These are phyloP conservation scores for Merluccius polli DNA, from an alignment of 2,797 vertebrate species.

Conservation along the genomic window DNA sequence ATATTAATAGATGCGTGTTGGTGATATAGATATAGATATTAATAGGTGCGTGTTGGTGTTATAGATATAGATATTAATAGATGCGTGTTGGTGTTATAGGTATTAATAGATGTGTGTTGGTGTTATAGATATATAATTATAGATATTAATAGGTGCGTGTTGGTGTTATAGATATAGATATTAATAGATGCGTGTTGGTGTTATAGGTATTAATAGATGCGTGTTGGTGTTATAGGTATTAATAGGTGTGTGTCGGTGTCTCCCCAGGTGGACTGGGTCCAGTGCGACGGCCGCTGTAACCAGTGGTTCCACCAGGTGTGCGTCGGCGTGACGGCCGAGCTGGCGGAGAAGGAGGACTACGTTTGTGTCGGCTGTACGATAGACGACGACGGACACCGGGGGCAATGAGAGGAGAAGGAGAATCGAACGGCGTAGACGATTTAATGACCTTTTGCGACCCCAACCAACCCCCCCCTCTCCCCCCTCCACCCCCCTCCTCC, in stretches of 20 bases:
- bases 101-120: no score
- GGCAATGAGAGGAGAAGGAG: slow-evolving; percentile 73
- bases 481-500: slow-evolving; percentile 49
- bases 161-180: no score
- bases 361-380: slow-evolving; percentile 85
- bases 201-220: no score
- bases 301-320: slow-evolving; percentile 99
- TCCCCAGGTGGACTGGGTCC: slow-evolving; percentile 94
- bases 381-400: slow-evolving; percentile 68
- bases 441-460: slow-evolving; percentile 41
- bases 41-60: no score
- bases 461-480: slow-evolving; percentile 26
- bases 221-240: no score
- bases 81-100: no score
- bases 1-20: no score
- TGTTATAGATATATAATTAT: no score
- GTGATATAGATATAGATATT: neutral
- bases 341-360: slow-evolving; percentile 96
- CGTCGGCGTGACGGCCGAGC: slow-evolving; percentile 90
- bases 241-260: neutral
- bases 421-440: slow-evolving; percentile 38
- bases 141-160: no score
- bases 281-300: slow-evolving; percentile 98
- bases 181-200: no score
- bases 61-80: no score